A percentile compares a stretch with the other conserved stretches of the same genome.
Evolutionary conservation across 2,797 vertebrate genomes (phyloP).

Genomic region (Cyclopterus lumpus): DNA sequence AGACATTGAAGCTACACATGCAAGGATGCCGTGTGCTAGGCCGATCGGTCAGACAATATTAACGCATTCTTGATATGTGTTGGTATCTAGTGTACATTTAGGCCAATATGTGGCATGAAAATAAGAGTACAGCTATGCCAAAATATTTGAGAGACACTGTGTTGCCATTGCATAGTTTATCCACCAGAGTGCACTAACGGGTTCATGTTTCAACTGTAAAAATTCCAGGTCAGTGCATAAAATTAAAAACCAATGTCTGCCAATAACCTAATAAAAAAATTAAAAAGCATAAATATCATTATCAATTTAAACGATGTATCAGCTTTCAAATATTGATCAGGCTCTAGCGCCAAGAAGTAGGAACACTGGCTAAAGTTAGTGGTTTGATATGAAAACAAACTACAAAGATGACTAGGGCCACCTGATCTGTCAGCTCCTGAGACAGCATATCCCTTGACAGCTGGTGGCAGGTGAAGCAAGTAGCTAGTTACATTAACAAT

Average conservation of each 20-base stretch:
- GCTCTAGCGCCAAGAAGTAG: neutral
- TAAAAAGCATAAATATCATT: neutral
- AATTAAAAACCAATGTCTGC: neutral
- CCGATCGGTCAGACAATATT: neutral
- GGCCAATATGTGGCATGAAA: neutral
- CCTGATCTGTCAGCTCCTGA: neutral
- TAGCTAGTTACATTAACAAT: neutral
- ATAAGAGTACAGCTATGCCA: neutral
- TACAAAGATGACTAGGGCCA: neutral
- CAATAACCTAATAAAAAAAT: neutral
- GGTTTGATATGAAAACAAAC: neutral
- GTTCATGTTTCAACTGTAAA: neutral
- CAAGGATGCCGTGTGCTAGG: neutral
- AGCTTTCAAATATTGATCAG: neutral
- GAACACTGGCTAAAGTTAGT: too few species aligned
- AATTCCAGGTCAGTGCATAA: neutral
- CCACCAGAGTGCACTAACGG: conserved; percentile 35
- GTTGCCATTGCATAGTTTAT: neutral
- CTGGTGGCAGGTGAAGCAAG: neutral
- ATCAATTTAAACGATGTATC: neutral
- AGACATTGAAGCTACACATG: neutral
- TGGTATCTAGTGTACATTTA: neutral
- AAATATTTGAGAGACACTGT: neutral
- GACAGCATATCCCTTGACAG: neutral
- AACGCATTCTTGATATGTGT: neutral